phyloP scores from a whole-genome alignment of 2,888 invertebrate genomes.

The Ferdinandea cuprea region DNA sequence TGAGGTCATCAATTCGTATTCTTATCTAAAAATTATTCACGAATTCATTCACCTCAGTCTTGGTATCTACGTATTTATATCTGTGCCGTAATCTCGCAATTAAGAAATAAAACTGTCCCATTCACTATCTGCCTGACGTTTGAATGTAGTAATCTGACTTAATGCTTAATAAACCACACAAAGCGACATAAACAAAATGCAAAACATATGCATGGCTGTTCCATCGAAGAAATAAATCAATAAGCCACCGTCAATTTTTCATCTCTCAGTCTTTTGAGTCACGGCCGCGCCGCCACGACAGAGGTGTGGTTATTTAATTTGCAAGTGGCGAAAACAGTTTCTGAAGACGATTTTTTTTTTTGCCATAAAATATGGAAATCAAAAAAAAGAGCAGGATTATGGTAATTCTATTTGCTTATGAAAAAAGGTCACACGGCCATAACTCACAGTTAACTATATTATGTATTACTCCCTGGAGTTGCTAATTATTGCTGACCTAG shows the following conservation, averaged over 20 bases:
- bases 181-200: constrained; percentile 49
- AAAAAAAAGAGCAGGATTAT: no score
- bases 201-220: constrained; percentile 59
- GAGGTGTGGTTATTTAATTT: constrained; percentile 66
- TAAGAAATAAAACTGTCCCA: constrained; percentile 38
- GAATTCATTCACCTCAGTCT: neutral
- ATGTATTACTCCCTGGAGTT: constrained; percentile 32
- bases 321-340: constrained; percentile 54
- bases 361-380: no score
- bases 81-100: constrained; percentile 9
- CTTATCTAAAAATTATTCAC: neutral
- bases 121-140: constrained; percentile 10
- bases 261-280: constrained; percentile 22
- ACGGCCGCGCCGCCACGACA: no score
- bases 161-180: constrained; percentile 46
- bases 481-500: constrained; percentile 47
- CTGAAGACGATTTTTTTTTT: neutral
- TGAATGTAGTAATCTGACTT: constrained; percentile 16
- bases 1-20: neutral
- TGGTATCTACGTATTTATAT: no score
- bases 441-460: constrained; percentile 48
- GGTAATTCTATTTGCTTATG: neutral
- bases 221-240: constrained; percentile 62
- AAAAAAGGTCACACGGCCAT: constrained; percentile 60
- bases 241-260: constrained; percentile 19